These are phyloP conservation scores for Cheilosia soror DNA, from an alignment of 2,888 invertebrate genomes.

Conservation along the genomic window DNA sequence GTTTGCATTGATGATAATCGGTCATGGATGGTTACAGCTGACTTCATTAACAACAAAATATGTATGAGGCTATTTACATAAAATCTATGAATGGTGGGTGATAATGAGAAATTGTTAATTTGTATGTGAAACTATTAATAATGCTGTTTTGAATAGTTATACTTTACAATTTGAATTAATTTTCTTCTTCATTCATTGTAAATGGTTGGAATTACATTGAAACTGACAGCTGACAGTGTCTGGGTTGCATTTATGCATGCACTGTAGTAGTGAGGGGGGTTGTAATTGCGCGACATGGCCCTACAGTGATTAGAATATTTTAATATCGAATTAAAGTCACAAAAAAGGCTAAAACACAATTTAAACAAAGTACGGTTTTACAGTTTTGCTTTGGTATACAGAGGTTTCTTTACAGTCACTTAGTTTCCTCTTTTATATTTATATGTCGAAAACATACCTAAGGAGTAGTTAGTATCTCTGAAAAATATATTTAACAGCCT, in stretches of 20 bases:
- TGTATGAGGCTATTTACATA: not conserved
- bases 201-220: not conserved
- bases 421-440: no score
- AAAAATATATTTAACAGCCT: no score
- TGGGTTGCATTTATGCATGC: not conserved
- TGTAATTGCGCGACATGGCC: no score
- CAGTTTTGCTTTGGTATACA: no score
- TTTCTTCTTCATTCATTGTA: not conserved
- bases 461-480: no score
- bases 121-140: constrained; percentile 12
- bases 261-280: not conserved
- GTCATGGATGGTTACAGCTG: constrained; percentile 28
- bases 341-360: no score
- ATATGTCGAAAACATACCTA: no score
- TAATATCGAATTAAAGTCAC: no score
- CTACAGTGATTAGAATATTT: no score
- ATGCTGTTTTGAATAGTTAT: not conserved
- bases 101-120: constrained; percentile 1
- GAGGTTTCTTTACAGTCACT: no score
- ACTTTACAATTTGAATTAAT: not conserved
- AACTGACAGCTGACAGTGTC: not conserved
- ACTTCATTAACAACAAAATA: constrained; percentile 2
- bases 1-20: constrained; percentile 23
- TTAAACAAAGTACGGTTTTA: no score
- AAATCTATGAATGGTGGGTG: constrained; percentile 3